Conservation (phyloP, 23 tunicate genomes). For the Trididemnum miniatum region DNA sequence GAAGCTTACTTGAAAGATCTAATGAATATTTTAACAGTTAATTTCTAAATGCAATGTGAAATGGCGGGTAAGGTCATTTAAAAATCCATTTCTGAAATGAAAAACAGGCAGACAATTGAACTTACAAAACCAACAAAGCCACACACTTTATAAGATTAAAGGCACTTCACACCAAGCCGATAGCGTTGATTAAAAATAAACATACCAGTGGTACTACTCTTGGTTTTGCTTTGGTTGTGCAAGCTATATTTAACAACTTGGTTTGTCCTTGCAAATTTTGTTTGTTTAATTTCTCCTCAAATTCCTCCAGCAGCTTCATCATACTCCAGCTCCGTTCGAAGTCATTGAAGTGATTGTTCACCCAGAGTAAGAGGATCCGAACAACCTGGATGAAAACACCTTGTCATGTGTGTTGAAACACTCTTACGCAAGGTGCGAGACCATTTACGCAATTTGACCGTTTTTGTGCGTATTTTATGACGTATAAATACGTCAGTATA, state of each 20-base stretch:
- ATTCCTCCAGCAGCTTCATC: conserved; percentile 85
- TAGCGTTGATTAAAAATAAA: no score
- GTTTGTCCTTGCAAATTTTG: conserved; percentile 52
- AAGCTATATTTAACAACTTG: conserved; percentile 80
- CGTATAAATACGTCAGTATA: no score
- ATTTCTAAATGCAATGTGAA: background rate
- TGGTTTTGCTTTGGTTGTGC: conserved; percentile 87
- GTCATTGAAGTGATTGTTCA: conserved; percentile 99
- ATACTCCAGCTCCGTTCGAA: conserved; percentile 82
- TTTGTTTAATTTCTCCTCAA: conserved; percentile 78
- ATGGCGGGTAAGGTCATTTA: no score
- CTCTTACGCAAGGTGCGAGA: no score
- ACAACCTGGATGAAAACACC: conserved; percentile 47
- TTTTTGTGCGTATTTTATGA: no score
- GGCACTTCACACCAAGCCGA: no score
- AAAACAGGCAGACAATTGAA: no score
- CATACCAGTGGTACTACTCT: conserved; percentile 69
- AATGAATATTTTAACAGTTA: background rate
- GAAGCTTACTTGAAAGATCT: background rate
- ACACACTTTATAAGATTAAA: no score
- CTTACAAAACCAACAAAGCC: no score
- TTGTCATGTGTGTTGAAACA: no score
- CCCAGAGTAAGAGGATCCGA: conserved; percentile 87
- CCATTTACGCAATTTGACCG: no score
- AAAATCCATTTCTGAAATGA: no score